Evolutionary conservation across 2,888 invertebrate genomes (phyloP).

Genomic region (Argyresthia goedartella): DNA sequence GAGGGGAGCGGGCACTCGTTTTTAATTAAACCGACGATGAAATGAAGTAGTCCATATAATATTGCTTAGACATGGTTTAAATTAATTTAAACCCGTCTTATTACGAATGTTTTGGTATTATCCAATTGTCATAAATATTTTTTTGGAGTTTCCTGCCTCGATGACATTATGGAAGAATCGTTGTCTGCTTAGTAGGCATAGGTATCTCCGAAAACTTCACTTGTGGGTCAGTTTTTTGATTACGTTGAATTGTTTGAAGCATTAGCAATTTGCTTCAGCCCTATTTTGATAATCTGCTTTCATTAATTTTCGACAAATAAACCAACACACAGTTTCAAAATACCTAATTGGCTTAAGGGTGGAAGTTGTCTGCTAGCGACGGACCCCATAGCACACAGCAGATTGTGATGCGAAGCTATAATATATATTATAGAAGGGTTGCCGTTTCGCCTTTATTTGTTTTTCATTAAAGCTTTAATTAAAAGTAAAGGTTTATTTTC

Average conservation of each 20-base stretch:
- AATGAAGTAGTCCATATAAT: constrained; percentile 71
- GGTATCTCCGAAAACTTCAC: background rate
- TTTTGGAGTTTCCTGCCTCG: background rate
- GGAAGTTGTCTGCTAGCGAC: constrained; percentile 19
- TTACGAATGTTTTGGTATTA: constrained; percentile 27
- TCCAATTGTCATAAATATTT: background rate
- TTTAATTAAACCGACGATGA: constrained; percentile 71
- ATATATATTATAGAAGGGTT: too few relatives aligned
- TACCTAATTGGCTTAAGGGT: constrained; percentile 13
- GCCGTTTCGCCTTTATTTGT: constrained; percentile 53
- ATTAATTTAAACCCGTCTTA: constrained; percentile 61
- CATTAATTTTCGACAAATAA: background rate
- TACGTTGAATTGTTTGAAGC: background rate
- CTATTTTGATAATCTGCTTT: background rate
- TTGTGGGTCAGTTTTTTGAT: too few relatives aligned
- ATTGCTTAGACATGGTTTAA: constrained; percentile 70
- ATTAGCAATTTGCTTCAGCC: background rate
- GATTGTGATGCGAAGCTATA: constrained; percentile 28
- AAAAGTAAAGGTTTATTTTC: constrained; percentile 63
- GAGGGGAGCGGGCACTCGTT: constrained; percentile 68
- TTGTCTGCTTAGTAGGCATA: background rate
- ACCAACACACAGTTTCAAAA: background rate
- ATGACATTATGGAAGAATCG: too few relatives aligned
- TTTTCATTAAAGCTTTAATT: constrained; percentile 67
- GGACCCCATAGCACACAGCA: too few relatives aligned